Evolutionary conservation across 1,140 invertebrate genomes (phyloP).

Genomic region (Lutraria rhynchaena): DNA sequence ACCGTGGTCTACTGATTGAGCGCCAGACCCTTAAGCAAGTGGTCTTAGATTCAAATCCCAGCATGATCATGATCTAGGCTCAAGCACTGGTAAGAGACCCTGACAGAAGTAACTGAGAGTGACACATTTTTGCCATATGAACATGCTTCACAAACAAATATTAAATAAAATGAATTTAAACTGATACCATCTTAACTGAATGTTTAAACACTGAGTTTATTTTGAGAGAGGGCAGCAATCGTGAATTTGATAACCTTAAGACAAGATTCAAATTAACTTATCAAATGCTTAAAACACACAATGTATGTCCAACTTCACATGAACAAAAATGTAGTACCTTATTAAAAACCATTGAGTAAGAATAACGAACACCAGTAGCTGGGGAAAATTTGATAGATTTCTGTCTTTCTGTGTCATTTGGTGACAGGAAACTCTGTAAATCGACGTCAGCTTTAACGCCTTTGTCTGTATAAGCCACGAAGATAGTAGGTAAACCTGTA

Average conservation of each 20-base stretch:
- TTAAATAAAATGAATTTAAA: neutral
- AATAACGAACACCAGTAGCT: constrained; percentile 11
- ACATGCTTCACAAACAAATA: neutral
- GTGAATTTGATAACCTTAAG: neutral
- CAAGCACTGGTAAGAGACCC: no score
- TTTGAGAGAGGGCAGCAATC: neutral
- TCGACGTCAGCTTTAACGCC: constrained; percentile 11
- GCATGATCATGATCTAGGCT: no score
- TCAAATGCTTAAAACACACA: neutral
- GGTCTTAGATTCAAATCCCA: no score
- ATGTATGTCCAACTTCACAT: neutral
- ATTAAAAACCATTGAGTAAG: constrained; percentile 43
- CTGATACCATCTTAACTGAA: neutral
- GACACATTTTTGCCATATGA: no score
- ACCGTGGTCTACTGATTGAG: no score
- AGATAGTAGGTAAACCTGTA: constrained; percentile 49
- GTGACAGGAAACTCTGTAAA: constrained; percentile 27
- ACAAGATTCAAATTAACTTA: neutral
- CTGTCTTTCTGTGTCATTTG: constrained; percentile 18
- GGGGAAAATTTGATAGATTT: constrained; percentile 20
- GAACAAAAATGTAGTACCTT: constrained; percentile 27
- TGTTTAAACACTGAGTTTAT: neutral
- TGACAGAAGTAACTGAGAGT: no score
- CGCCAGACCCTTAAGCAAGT: no score
- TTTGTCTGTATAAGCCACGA: constrained; percentile 21